phyloP scores from a whole-genome alignment of 1,140 invertebrate genomes.

The Atta colombica region DNA sequence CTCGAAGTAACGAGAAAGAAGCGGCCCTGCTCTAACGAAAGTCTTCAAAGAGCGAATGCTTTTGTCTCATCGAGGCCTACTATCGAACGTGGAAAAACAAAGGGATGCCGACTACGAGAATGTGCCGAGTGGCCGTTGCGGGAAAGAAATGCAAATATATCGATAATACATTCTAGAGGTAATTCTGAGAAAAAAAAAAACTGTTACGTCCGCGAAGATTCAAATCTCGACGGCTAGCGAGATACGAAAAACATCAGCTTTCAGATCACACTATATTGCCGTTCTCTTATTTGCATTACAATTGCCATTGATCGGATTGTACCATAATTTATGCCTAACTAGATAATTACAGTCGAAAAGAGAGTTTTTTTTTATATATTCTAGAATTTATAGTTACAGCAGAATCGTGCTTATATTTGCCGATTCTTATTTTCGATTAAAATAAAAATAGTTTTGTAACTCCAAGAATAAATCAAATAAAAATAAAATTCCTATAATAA shows the following conservation, averaged over 20 bases:
- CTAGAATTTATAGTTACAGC: neutral
- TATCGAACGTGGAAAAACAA: slow-evolving; percentile 44
- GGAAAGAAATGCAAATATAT: neutral
- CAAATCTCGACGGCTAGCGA: neutral
- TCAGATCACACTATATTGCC: neutral
- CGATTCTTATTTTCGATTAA: neutral
- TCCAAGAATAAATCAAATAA: too few species aligned
- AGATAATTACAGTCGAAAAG: neutral
- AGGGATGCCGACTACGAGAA: slow-evolving; percentile 25
- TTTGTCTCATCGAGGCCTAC: neutral
- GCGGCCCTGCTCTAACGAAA: slow-evolving; percentile 28
- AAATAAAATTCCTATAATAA: too few species aligned
- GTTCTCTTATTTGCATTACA: neutral
- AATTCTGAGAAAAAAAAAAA: slow-evolving; percentile 33
- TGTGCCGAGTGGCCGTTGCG: neutral
- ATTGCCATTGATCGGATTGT: neutral
- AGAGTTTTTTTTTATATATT: neutral
- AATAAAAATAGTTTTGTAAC: too few species aligned
- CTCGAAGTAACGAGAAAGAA: slow-evolving; percentile 49
- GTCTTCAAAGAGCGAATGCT: slow-evolving; percentile 16
- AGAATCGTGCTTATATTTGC: neutral
- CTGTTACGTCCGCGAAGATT: neutral
- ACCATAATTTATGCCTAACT: neutral
- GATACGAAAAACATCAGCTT: neutral
- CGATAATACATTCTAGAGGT: slow-evolving; percentile 2